phyloP scores from a whole-genome alignment of 2,888 invertebrate species.

The Apotomis turbidana region DNA sequence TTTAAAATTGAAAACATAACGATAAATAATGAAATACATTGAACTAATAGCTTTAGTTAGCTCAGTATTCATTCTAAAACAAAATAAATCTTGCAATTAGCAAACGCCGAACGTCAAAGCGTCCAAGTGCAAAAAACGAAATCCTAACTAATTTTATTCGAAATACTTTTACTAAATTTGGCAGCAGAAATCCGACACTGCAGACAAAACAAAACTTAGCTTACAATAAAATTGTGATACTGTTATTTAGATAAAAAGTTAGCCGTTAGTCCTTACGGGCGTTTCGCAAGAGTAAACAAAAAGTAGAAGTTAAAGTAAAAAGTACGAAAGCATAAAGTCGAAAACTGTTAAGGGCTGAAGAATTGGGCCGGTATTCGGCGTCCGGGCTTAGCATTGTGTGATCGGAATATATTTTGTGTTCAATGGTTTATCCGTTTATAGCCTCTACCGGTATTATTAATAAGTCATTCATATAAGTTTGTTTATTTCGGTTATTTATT shows the following conservation, averaged over 20 bases:
- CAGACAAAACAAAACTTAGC: constrained; percentile 40
- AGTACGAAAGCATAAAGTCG: constrained; percentile 29
- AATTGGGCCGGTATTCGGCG: constrained; percentile 35
- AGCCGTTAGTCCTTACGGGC: constrained; percentile 64
- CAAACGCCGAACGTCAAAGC: constrained; percentile 21
- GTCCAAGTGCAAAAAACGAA: constrained; percentile 24
- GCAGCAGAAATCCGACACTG: constrained; percentile 33
- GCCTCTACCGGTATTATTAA: background rate
- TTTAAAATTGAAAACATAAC: background rate
- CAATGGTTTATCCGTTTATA: constrained; percentile 26
- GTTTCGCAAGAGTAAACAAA: constrained; percentile 44
- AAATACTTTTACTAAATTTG: constrained; percentile 37
- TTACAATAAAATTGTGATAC: constrained; percentile 59
- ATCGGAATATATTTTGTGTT: constrained; percentile 34
- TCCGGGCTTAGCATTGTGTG: constrained; percentile 33
- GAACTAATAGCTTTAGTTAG: background rate
- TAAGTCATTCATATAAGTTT: background rate
- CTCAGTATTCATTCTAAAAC: background rate
- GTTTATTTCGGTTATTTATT: background rate
- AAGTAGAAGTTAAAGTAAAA: constrained; percentile 32
- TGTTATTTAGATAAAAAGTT: constrained; percentile 62
- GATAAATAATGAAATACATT: background rate
- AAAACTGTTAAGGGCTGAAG: constrained; percentile 42
- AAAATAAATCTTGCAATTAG: constrained; percentile 13
- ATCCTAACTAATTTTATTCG: constrained; percentile 37